Evolutionary conservation across 2,113 vertebrate species (phyloP), one percentile per base, ranked within the genome.

Genomic region (Rhegmatorhina hoffmannsi): DNA sequence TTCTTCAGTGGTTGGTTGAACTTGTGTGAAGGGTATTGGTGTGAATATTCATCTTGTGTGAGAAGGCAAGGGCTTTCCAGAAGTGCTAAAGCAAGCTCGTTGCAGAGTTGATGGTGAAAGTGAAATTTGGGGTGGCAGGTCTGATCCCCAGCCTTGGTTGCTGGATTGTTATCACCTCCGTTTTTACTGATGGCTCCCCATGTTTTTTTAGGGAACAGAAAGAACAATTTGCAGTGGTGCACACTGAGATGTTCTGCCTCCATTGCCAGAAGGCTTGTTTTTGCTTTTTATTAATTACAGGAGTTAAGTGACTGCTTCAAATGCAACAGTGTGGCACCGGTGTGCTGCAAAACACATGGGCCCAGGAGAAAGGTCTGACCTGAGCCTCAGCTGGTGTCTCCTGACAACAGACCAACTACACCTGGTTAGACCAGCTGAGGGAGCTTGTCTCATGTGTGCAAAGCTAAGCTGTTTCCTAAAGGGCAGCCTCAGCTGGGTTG

Each of bases 401-500:
- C 89, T 92, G 81, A 21, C 0, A 1, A 64, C 60, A 92, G 43
- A 50, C 6, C 55, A 10, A 1, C 17, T 46, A 63, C 89, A 90
- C 56, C 73, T 87, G 91, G 15, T n/a, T 6, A 20, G 49, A 50
- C 58, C 69, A 79, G 66, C 93, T 62, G 89, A 53, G 89, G 52
- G 74, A 91, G 17, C n/a, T 38, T 7, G 40, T 76, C 84, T 62
- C 49, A 2, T 52, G 36, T 47, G 46, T 83, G 75, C 81, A 80
- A 14, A 96, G 63, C 82, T 67, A 46, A 93, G 82, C 87, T 70
- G 3, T 80, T 85, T 55, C 55, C 72, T 29, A 17, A 83, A 92
- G 77, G 40, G 21, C 58, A 55, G 77, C 49, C 84, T 91, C 11
- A 12, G 44, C 69, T 26, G 24, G 17, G 52, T 69, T 95, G 67